Conservation (phyloP, 2,888 invertebrate species). For the Nemotelus pantherinus region DNA sequence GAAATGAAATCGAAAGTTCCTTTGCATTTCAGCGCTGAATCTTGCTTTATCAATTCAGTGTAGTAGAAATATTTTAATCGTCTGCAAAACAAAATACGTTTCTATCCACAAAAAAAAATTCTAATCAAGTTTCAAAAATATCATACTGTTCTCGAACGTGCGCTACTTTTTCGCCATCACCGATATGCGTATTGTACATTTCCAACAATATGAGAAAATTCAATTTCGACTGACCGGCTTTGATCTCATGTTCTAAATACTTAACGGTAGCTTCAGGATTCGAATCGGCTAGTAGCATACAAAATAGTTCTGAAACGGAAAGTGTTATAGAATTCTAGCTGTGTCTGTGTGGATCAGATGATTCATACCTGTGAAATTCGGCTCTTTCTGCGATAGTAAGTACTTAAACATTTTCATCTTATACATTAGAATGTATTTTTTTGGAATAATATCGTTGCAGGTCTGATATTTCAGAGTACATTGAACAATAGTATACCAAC, state of each 20-base stretch:
- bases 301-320: slow-evolving; percentile 57
- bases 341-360: neutral
- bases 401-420: slow-evolving; percentile 60
- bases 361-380: slow-evolving; percentile 59
- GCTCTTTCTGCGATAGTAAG: slow-evolving; percentile 59
- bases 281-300: slow-evolving; percentile 58
- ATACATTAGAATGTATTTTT: slow-evolving; percentile 57
- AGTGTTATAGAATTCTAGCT: neutral
- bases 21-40: slow-evolving; percentile 59
- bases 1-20: slow-evolving; percentile 61
- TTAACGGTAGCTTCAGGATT: slow-evolving; percentile 56
- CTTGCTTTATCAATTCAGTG: slow-evolving; percentile 62
- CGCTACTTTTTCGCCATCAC: slow-evolving; percentile 56
- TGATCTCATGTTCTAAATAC: slow-evolving; percentile 58
- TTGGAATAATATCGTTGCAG: slow-evolving; percentile 55
- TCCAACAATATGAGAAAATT: slow-evolving; percentile 62
- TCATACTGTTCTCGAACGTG: slow-evolving; percentile 57
- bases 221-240: slow-evolving; percentile 60
- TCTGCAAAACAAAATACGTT: slow-evolving; percentile 52
- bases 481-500: slow-evolving; percentile 61
- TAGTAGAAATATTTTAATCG: slow-evolving; percentile 63
- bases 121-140: slow-evolving; percentile 35
- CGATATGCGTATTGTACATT: slow-evolving; percentile 60
- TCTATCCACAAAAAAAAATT: neutral
- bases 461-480: slow-evolving; percentile 59